Evolutionary conservation across 2,888 invertebrate genomes (phyloP).

Genomic region (Hofmannophila pseudospretella): DNA sequence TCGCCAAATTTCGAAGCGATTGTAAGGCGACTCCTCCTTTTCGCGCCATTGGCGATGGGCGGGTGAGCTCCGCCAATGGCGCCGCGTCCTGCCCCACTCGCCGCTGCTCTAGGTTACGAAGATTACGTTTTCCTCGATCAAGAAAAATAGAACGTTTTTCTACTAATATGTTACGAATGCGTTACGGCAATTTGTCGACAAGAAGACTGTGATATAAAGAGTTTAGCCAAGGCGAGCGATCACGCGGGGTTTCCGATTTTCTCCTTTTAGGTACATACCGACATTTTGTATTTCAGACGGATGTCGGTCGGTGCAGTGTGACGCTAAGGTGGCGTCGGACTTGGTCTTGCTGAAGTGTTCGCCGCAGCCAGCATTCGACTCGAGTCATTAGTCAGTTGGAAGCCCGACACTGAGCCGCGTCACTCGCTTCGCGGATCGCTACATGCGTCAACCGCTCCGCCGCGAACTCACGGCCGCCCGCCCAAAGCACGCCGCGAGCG

Average conservation of each 20-base stretch:
- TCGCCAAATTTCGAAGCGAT: slow-evolving; percentile 57
- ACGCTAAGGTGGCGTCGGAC: not conserved
- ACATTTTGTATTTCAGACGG: no score
- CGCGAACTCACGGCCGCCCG: slow-evolving; percentile 37
- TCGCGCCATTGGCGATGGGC: slow-evolving; percentile 61
- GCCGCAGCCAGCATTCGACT: slow-evolving; percentile 3
- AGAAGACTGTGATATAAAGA: not conserved
- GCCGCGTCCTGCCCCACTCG: slow-evolving; percentile 61
- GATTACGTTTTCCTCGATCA: slow-evolving; percentile 52
- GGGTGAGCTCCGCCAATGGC: slow-evolving; percentile 58
- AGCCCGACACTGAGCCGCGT: slow-evolving; percentile 34
- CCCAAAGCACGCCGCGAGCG: slow-evolving; percentile 24
- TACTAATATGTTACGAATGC: slow-evolving; percentile 18
- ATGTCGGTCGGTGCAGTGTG: not conserved
- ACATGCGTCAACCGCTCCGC: slow-evolving; percentile 24
- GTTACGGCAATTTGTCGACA: not conserved
- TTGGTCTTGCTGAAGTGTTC: slow-evolving; percentile 5
- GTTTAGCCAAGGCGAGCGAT: not conserved
- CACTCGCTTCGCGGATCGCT: slow-evolving; percentile 33
- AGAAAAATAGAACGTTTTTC: slow-evolving; percentile 37
- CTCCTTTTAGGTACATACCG: not conserved
- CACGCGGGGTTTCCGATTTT: not conserved
- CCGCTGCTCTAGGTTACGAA: slow-evolving; percentile 36
- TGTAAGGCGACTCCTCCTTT: slow-evolving; percentile 62
- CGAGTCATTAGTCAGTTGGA: slow-evolving; percentile 36